Evolutionary conservation across 2,888 invertebrate species (phyloP), one percentile per base, ranked within the genome.

Genomic region (Pseudolycoriella hygida): DNA sequence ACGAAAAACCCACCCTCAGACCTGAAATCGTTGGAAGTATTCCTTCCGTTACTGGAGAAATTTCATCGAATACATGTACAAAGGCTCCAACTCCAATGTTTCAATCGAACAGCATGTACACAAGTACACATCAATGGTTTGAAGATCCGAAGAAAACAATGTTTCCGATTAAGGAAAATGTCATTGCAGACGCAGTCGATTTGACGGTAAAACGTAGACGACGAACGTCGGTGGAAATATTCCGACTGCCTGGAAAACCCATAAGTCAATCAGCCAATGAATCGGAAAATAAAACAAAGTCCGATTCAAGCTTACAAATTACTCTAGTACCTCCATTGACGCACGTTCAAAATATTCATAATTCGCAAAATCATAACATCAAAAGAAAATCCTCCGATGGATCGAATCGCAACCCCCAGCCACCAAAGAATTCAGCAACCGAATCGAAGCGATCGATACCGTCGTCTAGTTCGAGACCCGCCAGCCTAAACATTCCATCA

Each of bases 321-420:
- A 50, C 52, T 3, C 46, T 52, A 42, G 48, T 52, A 46, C 51
- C 50, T 40, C 47, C 47, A 20, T 8, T 48, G 30, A 50, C 51
- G 2, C 48, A 50, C 40, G 48, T 48, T 1, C 51, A 51, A 44
- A 48, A 44, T 41, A 48, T 51, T 10, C 51, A 52, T 18, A 52
- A 52, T 43, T 50, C 51, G 11, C 52, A 51, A 40, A 52, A 50
- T 42, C 52, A 52, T 38, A 52, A 50, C 38, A 51, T 50, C 10
- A 51, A 50, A 25, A 40, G 51, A 30, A 50, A 49, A 44, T 32
- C 46, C 11, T 38, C 47, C 2, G 51, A 51, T 42, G 12, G 17
- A 17, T 14, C n/a, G 18, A 6, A n/a, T 8, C 25, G 20, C 30
- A 30, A 17, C 3, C n/a, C 40, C 17, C 20, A 17, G 19, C 40